Base-by-base conservation (phyloP, 2,888 invertebrate species). In the Lycocerus yunnanus region DNA sequence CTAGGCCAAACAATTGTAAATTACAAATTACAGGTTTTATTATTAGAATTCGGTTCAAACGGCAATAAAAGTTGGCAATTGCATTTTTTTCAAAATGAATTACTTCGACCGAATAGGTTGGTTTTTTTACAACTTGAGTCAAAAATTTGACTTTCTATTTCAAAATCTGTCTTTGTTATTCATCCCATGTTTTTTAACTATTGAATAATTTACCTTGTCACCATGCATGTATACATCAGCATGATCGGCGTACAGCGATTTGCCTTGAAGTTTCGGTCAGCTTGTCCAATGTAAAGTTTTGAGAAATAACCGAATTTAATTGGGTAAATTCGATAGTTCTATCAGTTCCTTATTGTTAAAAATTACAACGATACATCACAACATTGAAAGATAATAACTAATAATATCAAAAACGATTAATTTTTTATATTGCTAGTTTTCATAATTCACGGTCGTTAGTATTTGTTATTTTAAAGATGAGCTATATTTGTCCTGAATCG, bases 401-500 rank as follows among this genome's bases (percentile, higher is more conserved):
- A 73, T 73, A 69, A 69, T 73, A 66, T 60, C 70, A n/a, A 43
- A 43, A 43, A 43, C 43, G 43, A 43, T 43, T 43, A 43, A 43
- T 43, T 43, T 43, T 43, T 43, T 43, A 43, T 43, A 74, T 74
- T 70, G 73, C 68, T 74, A 70, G 70, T 70, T 74, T 74, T 66
- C 73, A 74, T 74, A 74, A 74, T 74, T 70, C 73, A 74, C 73
- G 73, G 73, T 74, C 70, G 70, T 74, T 73, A 73, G 69, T 43
- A 60, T 16, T 16, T 60, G 20, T 63, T 18, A 18, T 63, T 63
- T 60, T 16, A 63, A 16, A 63, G 61, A 18, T 63, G 16, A 63
- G 20, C 61, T 18, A 18, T 63, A 63, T 63, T 63, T 63, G 61
- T 63, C 18, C 61, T 18, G 61, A 63, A 63, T 63, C 61, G 61